Conservation (phyloP, 1,140 invertebrate genomes). For the Platorchestia sp. region DNA sequence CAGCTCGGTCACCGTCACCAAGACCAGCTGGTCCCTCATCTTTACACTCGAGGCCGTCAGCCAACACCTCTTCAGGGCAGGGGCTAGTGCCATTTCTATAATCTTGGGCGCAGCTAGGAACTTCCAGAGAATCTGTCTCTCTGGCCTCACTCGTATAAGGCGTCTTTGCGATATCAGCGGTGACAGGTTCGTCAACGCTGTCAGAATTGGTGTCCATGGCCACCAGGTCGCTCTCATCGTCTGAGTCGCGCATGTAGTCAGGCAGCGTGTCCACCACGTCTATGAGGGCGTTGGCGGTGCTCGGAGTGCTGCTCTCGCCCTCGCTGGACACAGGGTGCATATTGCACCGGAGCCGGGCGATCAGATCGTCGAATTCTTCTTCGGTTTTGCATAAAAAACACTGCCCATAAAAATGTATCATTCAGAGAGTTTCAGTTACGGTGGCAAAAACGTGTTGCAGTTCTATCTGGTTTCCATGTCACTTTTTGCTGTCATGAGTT, state of each 20-base stretch:
- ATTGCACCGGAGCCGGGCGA: constrained; percentile 78
- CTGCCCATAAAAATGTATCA: constrained; percentile 74
- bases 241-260: not conserved
- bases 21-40: not conserved
- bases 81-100: not conserved
- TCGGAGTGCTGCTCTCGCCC: not conserved
- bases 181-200: not conserved
- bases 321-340: not conserved
- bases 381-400: constrained; percentile 92
- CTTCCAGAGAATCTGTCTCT: not conserved
- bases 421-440: no score
- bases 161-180: not conserved
- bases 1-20: not conserved
- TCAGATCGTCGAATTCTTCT: constrained; percentile 85
- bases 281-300: not conserved
- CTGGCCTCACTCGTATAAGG: not conserved
- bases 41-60: not conserved
- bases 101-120: not conserved
- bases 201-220: constrained; percentile 16
- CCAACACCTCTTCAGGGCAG: not conserved
- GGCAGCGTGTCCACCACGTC: constrained; percentile 26
- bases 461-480: no score
- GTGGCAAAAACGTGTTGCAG: no score
- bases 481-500: no score
- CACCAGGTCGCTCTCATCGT: not conserved